phyloP scores from a whole-genome alignment of 2,888 invertebrate species.

The Drosophila picticornis region DNA sequence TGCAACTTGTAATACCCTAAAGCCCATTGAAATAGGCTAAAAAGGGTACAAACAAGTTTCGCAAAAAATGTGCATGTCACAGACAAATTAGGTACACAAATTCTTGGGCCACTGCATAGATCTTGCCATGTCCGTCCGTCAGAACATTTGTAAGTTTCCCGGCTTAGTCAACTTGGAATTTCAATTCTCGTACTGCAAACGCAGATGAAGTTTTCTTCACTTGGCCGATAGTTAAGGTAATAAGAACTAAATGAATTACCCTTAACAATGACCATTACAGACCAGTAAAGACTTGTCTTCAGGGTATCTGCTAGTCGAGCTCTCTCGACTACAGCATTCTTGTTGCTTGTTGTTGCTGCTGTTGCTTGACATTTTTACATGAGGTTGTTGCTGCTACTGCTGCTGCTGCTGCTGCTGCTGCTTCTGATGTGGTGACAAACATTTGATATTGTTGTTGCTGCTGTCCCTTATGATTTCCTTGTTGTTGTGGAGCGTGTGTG shows the following conservation, averaged over 20 bases:
- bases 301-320: neutral
- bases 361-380: conserved; percentile 51
- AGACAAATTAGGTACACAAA: neutral
- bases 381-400: conserved; percentile 32
- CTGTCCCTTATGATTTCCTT: conserved; percentile 30
- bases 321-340: conserved; percentile 4
- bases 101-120: neutral
- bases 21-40: neutral
- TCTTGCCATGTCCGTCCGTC: neutral
- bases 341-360: conserved; percentile 20
- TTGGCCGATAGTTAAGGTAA: neutral
- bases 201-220: neutral
- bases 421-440: conserved; percentile 50
- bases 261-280: neutral
- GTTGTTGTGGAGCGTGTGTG: conserved; percentile 52
- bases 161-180: neutral
- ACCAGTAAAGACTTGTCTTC: neutral
- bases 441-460: conserved; percentile 33
- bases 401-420: conserved; percentile 18
- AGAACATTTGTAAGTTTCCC: neutral
- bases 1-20: conserved; percentile 17
- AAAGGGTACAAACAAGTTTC: neutral
- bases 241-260: neutral
- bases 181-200: neutral
- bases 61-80: neutral